Evolutionary conservation across 2,888 invertebrate genomes (phyloP).

Genomic region (Colletes collaris): DNA sequence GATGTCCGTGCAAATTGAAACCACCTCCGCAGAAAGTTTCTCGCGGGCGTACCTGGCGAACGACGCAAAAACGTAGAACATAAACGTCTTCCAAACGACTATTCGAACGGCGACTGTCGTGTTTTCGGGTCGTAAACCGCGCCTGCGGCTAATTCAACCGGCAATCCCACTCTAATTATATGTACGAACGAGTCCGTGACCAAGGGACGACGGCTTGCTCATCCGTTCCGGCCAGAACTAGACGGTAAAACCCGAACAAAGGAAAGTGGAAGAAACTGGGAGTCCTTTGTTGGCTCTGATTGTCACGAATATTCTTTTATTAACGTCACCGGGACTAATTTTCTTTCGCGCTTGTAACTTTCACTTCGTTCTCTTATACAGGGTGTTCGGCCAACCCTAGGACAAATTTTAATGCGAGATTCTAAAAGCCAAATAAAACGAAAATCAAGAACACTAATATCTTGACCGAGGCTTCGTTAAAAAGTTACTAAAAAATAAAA

Average conservation of each 20-base stretch:
- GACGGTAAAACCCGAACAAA: constrained; percentile 16
- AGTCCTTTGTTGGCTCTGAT: constrained; percentile 14
- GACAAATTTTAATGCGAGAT: no score
- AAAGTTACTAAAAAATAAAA: no score
- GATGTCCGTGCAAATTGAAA: constrained; percentile 8
- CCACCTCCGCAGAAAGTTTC: constrained; percentile 14
- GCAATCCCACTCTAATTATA: constrained; percentile 65
- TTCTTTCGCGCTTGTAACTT: neutral
- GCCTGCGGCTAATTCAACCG: constrained; percentile 54
- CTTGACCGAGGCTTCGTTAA: no score
- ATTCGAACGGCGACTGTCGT: constrained; percentile 51
- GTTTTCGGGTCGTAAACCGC: constrained; percentile 57
- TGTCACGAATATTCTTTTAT: constrained; percentile 7
- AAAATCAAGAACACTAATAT: no score
- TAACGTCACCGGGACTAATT: neutral
- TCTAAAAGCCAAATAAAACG: no score
- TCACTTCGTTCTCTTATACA: neutral
- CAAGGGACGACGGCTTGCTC: constrained; percentile 4
- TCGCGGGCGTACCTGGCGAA: constrained; percentile 15
- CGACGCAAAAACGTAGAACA: constrained; percentile 9
- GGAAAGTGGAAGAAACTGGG: neutral
- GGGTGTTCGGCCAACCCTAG: no score
- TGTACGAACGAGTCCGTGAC: constrained; percentile 58
- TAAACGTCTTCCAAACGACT: constrained; percentile 44
- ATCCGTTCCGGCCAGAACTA: constrained; percentile 31